phyloP scores from a whole-genome alignment of 2,797 vertebrate species.

The Cygnus olor region DNA sequence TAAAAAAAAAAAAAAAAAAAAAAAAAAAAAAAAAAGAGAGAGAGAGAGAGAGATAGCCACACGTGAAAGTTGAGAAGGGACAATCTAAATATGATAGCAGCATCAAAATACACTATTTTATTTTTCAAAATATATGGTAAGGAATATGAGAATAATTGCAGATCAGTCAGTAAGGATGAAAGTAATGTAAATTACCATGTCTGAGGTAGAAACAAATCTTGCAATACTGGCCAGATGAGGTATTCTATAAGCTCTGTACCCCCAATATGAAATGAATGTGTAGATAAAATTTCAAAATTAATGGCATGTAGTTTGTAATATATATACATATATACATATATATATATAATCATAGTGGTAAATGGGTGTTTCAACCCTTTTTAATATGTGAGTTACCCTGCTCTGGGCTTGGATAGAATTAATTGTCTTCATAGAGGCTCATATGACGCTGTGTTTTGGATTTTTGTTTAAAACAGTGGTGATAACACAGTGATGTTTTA shows the following conservation, averaged over 20 bases:
- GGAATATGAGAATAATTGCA: not conserved
- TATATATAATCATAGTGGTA: not conserved
- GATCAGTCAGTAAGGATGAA: not conserved
- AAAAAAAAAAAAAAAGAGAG: not conserved
- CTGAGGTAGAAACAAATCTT: not conserved
- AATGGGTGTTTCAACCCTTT: not conserved
- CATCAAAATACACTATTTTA: not conserved
- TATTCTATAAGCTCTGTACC: not conserved
- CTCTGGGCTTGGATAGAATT: not conserved
- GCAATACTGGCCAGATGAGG: not conserved
- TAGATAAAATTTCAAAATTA: not conserved
- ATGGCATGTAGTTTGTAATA: not conserved
- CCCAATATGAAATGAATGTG: not conserved
- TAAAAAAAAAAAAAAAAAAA: not conserved
- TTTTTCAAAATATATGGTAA: not conserved
- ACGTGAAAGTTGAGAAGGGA: not conserved
- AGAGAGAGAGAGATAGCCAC: not conserved
- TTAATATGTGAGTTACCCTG: not conserved
- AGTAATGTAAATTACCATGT: not conserved
- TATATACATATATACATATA: not conserved
- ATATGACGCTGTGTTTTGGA: no score
- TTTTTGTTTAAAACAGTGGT: no score
- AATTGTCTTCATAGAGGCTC: not conserved
- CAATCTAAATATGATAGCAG: not conserved
- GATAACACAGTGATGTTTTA: no score